Evolutionary conservation across 2,797 vertebrate genomes (phyloP), one percentile per base, ranked within the genome.

Genomic region (Melanotaenia nigrans): DNA sequence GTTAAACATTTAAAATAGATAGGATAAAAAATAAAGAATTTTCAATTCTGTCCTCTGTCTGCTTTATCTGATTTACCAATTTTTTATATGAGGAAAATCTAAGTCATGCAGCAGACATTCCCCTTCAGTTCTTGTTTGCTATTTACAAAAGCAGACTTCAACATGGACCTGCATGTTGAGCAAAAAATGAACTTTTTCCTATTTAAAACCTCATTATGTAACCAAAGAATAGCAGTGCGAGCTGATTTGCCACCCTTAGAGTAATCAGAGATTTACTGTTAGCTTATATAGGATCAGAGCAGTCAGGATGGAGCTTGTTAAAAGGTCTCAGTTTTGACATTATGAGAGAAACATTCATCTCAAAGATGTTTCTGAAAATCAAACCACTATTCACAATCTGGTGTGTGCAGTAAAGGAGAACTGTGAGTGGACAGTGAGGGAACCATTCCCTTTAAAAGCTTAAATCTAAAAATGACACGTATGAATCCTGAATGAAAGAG

Each of bases 151-250:
- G 77, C 72, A 78, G 70, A 81, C 80, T 77, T 92, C 85, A 87
- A 91, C 86, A 88, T 89, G 90, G 87, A 60, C 74, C 61, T 74
- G 79, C 73, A 74, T 30, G 63, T 68, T 78, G 61, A 49, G 74
- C 74, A 83, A 69, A 85, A 81, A 84, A 66, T 78, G 69, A 78
- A 83, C 76, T 54, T 74, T 86, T 92, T 93, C 90, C 86, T 75
- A 73, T 88, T 85, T 84, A 65, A 89, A 92, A 87, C 67, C 72
- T 76, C 67, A 82, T 92, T 89, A 90, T 85, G 82, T 85, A 88
- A 91, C 80, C 38, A 63, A 75, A 85, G 68, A 70, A 71, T 66
- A 75, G 85, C 73, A 67, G 63, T 67, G 65, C 24, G 32, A 84
- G 77, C 73, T 65, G n/a, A n/a, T 53, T 45, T 61, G 25, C 68